Base-by-base conservation (phyloP, 1,140 invertebrate species). In the Stegodyphus dumicola region DNA sequence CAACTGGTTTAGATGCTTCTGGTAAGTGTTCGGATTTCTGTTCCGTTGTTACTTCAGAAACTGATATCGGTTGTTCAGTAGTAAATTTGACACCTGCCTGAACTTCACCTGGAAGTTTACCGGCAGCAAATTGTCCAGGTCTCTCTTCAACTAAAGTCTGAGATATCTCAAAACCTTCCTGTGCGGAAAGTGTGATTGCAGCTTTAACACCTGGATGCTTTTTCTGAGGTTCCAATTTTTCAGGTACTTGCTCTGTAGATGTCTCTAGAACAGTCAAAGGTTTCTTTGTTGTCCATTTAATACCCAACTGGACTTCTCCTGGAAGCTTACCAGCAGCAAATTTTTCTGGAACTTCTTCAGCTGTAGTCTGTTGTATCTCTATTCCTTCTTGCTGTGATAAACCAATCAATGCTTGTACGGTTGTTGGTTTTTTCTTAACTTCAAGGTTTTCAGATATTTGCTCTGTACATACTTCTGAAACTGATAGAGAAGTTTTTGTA, bases 221-320 rank as follows among this genome's bases (percentile, higher is more conserved):
- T 87, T 89, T 88, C 33, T 80, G 86, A n/a, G 87, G 66, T 69
- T 86, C 92, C 92, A 11, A 53, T 48, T 79, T 69, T 54, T 83
- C 87, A n/a, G 67, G 48, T 18, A n/a, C 69, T 56, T 74, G 64
- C 53, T 87, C 71, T 51, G 76, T 78, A 17, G 60, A 66, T 54
- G 65, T 76, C 77, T 85, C 87, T 3, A 54, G 77, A 51, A 87
- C 60, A 73, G 70, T 54, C n/a, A 87, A 52, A 0, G 77, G 76
- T 77, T 85, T 78, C n/a, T 80, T 78, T 52, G 84, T 79, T 13
- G 83, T 80, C 17, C 56, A 75, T 65, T 66, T 81, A 15, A 87
- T 52, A 67, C 73, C 83, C 56, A 78, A 51, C 9, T 84, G 86
- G 48, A 86, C 69, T 85, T 79, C 67, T 18, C 66, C 71, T 9